These are phyloP conservation scores for Hyposoter dolosus DNA, from an alignment of 2,888 invertebrate species.

Conservation along the genomic window DNA sequence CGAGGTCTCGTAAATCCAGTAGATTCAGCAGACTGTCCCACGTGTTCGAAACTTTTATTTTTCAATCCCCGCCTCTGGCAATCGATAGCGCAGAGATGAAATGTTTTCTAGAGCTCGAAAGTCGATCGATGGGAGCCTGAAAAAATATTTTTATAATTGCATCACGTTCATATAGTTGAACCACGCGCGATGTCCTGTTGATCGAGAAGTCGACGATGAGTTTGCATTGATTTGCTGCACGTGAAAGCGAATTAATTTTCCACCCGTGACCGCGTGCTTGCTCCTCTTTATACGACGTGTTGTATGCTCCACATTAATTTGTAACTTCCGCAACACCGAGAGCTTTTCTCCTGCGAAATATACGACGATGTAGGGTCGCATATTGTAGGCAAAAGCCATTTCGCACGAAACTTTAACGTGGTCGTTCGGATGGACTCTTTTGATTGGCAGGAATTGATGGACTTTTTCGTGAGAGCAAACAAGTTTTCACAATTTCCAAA, in stretches of 20 bases:
- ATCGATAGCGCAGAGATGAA: background rate
- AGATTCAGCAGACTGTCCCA: background rate
- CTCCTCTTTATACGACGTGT: conserved; percentile 18
- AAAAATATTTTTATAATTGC: background rate
- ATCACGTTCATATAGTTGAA: background rate
- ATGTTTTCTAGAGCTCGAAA: background rate
- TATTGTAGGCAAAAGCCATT: background rate
- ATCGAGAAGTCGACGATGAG: background rate
- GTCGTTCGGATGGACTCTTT: background rate
- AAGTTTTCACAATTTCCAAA: too few species aligned
- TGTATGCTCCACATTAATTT: conserved; percentile 46
- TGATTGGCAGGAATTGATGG: background rate
- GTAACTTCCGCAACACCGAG: conserved; percentile 20
- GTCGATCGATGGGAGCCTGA: background rate
- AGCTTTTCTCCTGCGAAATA: conserved; percentile 31
- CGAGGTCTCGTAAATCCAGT: background rate
- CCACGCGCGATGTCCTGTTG: background rate
- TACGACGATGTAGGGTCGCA: background rate
- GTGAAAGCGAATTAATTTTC: conserved; percentile 62
- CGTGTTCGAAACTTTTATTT: background rate
- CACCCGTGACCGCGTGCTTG: conserved; percentile 22
- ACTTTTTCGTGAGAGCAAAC: background rate
- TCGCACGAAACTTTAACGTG: background rate
- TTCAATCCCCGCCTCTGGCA: background rate
- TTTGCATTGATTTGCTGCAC: conserved; percentile 37